Base-by-base conservation (phyloP, 1,140 invertebrate species). In the Physella acuta region DNA sequence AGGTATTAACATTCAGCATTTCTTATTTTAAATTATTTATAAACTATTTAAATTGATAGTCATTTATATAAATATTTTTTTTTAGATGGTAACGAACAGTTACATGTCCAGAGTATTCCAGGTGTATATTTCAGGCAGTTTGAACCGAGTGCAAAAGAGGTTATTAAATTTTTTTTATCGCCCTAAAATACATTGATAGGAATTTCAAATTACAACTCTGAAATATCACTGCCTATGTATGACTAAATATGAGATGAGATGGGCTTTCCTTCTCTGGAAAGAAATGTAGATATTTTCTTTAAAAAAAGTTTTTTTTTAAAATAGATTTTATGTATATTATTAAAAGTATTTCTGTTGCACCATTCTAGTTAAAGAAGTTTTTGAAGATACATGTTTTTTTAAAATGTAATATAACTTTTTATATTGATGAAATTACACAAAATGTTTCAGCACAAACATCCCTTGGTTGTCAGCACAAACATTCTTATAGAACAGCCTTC, bases 41-140 rank as follows among this genome's bases (percentile, higher is more conserved):
- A 31, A 4, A 60, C 58, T 55, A 8, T n/a, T 16, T 24, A n/a
- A 24, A n/a, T 28, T 55, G 11, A 5, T 5, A n/a, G 16, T 16
- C 8, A 55, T 8, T 24, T 16, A 55, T 55, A n/a, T 24, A 28
- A 30, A 24, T 52, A 33, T 30, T 39, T 17, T 52, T 3, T 67
- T 56, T 24, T 34, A 67, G 64, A 56, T 67, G 64, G 51, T n/a
- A 55, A 67, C 24, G 52, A 67, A 39, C 64, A 67, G 24, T 26
- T 37, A 1, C 26, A 14, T 11, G 64, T 67, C 1, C 30, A 31
- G 17, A 37, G 51, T 37, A 67, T 67, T 11, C 55, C 30, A 24
- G 64, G 64, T 20, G 64, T 67, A 3, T 52, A 67, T 26, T 67
- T 67, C 26, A 30, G 64, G 28, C 64, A 55, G 52, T 55, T 55